Conservation (phyloP, 2,797 vertebrate species). For the Eulemur albifrons region DNA sequence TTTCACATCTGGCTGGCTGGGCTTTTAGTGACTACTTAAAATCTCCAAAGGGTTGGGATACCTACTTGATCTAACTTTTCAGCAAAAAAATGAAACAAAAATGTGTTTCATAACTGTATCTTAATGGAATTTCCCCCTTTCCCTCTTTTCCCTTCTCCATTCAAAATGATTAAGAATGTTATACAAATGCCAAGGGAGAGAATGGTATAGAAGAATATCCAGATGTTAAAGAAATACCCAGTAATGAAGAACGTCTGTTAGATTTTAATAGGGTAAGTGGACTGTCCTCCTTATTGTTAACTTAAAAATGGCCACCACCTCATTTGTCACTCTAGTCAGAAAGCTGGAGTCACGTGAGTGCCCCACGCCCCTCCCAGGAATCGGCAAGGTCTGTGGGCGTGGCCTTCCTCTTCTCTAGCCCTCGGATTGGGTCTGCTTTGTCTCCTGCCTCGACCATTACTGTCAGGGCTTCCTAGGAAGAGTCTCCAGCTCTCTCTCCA, state of each 20-base stretch:
- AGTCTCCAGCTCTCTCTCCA: neutral
- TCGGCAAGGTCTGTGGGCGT: neutral
- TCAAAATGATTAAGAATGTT: conserved; percentile 85
- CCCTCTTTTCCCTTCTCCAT: conserved; percentile 75
- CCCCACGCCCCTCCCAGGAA: neutral
- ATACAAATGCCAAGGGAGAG: conserved; percentile 85
- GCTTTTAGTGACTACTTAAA: neutral
- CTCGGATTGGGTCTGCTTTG: neutral
- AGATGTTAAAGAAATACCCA: conserved; percentile 84
- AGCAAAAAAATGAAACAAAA: neutral
- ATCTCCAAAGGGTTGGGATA: neutral
- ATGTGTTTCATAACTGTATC: conserved; percentile 72
- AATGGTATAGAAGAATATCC: conserved; percentile 84
- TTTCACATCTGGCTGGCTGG: neutral
- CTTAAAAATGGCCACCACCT: neutral
- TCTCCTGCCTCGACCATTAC: neutral
- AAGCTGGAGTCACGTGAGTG: neutral
- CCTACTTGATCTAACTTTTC: neutral
- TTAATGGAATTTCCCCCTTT: conserved; percentile 77
- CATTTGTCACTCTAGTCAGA: neutral
- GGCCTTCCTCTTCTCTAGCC: neutral
- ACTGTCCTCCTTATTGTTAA: conserved; percentile 13
- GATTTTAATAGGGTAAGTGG: conserved; percentile 90
- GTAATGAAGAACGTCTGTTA: conserved; percentile 85
- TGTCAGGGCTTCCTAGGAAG: neutral